Percentiles rank a stretch among this genome's conserved stretches.
Evolutionary conservation across 2,797 vertebrate species (phyloP).

Genomic region (Ptychobarbus kaznakovi): DNA sequence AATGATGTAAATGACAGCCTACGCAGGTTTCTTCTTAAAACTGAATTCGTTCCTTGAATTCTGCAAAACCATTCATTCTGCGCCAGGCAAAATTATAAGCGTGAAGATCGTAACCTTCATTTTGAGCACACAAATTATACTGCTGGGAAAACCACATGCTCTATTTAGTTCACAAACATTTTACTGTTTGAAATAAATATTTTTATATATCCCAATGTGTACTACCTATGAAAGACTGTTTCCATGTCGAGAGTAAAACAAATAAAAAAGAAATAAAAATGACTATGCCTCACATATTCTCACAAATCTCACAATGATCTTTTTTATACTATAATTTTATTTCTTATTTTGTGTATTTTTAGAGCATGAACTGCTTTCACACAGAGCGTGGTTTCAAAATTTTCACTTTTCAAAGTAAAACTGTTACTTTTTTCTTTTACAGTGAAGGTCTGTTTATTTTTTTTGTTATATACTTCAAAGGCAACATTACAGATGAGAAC

Average conservation of each 20-base stretch:
- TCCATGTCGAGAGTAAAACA: neutral
- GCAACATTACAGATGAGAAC: slow-evolving; percentile 33
- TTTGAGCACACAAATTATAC: slow-evolving; percentile 19
- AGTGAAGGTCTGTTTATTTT: neutral
- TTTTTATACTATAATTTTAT: neutral
- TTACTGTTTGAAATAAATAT: neutral
- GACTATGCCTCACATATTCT: neutral
- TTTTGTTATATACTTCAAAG: neutral
- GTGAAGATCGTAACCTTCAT: neutral
- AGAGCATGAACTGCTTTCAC: neutral
- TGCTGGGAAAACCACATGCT: neutral
- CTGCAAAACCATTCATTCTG: slow-evolving; percentile 20
- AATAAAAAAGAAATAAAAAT: neutral
- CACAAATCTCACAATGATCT: neutral
- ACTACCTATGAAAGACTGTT: neutral
- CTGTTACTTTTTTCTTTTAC: neutral
- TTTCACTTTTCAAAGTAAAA: neutral
- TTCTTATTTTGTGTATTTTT: neutral
- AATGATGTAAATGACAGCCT: slow-evolving; percentile 7
- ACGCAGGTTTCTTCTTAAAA: neutral
- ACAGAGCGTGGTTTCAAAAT: neutral
- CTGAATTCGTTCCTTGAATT: neutral
- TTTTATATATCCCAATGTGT: neutral
- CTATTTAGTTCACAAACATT: slow-evolving; percentile 21
- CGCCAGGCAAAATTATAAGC: neutral